Conservation (phyloP, 2,797 vertebrate species). For the Ambastaia sidthimunki region DNA sequence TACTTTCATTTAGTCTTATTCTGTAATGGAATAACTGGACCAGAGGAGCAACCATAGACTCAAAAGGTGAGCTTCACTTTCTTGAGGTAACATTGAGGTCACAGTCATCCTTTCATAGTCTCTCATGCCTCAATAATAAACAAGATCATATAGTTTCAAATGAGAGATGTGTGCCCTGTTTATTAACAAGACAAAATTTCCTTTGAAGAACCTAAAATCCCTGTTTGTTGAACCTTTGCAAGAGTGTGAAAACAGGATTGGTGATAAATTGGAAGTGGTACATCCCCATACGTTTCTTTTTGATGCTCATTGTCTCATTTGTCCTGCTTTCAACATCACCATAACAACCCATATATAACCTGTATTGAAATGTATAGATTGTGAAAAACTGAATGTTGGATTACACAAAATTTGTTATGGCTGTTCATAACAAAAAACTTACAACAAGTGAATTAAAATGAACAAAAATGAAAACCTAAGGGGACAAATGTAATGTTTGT, state of each 20-base stretch:
- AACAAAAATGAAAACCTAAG: constrained; percentile 79
- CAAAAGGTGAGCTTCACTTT: background rate
- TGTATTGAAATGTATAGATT: constrained; percentile 99
- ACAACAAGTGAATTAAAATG: constrained; percentile 76
- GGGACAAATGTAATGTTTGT: constrained; percentile 98
- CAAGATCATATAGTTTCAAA: constrained; percentile 18
- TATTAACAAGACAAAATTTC: constrained; percentile 17
- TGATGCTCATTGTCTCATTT: constrained; percentile 58
- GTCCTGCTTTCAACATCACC: constrained; percentile 88
- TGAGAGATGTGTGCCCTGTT: constrained; percentile 15
- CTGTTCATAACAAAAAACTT: constrained; percentile 69
- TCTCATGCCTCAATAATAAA: background rate
- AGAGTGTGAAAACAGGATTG: constrained; percentile 49
- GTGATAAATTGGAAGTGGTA: constrained; percentile 60
- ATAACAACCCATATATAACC: constrained; percentile 90
- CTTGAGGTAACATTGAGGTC: background rate
- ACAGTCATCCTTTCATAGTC: background rate
- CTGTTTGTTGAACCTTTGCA: constrained; percentile 43
- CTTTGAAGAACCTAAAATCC: constrained; percentile 29
- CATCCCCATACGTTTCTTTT: constrained; percentile 79
- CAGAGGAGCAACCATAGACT: constrained; percentile 28
- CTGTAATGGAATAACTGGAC: constrained; percentile 20
- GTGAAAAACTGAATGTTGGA: constrained; percentile 92
- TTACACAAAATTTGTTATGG: constrained; percentile 69
- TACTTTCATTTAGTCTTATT: constrained; percentile 30